Evolutionary conservation across 37 sponge, comb jelly and placozoan genomes (phyloP).

Genomic region (Tethya wilhelma): DNA sequence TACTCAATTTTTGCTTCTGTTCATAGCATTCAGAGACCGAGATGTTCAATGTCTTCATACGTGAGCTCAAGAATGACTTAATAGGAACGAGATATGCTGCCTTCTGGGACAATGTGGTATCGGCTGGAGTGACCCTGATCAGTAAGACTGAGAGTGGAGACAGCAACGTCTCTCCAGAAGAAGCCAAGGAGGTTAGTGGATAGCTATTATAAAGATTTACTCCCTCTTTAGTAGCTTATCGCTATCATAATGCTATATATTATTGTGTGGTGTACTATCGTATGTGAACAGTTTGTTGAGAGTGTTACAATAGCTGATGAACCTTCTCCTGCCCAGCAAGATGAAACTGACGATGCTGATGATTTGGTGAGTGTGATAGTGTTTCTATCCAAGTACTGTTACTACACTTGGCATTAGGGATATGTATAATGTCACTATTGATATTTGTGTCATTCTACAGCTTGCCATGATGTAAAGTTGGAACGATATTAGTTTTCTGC

Average conservation of each 20-base stretch:
- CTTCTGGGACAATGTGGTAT: constrained; percentile 69
- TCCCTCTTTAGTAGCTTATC: too few species aligned
- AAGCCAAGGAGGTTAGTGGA: constrained; percentile 44
- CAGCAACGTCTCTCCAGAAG: constrained; percentile 51
- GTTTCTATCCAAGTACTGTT: too few species aligned
- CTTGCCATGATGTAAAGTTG: constrained; percentile 79
- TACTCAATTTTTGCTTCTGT: background rate
- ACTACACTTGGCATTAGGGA: background rate
- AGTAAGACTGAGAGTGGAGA: constrained; percentile 48
- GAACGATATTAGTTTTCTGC: too few species aligned
- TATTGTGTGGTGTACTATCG: background rate
- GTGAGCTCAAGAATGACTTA: constrained; percentile 58
- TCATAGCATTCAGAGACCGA: constrained; percentile 49
- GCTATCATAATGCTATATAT: too few species aligned
- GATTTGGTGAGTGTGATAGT: constrained; percentile 61
- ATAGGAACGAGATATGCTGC: constrained; percentile 65
- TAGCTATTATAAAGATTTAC: too few species aligned
- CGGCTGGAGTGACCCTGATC: constrained; percentile 63
- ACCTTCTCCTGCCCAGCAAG: background rate
- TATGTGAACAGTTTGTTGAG: background rate
- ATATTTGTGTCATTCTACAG: constrained; percentile 34
- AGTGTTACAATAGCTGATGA: constrained; percentile 5
- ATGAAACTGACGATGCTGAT: constrained; percentile 70
- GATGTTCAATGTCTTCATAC: constrained; percentile 73
- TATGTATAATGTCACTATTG: background rate